Percentiles rank a stretch among this genome's conserved stretches.
Conservation (phyloP, 1,140 invertebrate genomes). For the Drosophila pseudoananassae region DNA sequence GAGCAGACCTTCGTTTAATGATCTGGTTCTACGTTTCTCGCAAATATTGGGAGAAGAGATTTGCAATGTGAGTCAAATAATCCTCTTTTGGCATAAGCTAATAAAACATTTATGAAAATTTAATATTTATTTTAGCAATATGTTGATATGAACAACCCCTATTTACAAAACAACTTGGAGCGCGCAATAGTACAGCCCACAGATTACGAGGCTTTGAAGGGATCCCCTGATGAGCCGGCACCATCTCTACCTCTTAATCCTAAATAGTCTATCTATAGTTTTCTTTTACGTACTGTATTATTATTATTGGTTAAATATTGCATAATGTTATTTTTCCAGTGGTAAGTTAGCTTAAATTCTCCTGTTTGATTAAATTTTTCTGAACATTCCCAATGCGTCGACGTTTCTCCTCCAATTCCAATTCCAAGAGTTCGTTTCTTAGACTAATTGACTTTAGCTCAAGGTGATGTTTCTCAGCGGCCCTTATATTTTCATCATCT, state of each 20-base stretch:
- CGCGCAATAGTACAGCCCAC: conserved; percentile 84
- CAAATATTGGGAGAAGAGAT: conserved; percentile 92
- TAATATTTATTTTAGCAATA: conserved; percentile 88
- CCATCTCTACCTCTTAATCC: conserved; percentile 50
- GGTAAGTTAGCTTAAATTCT: neutral
- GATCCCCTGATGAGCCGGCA: conserved; percentile 86
- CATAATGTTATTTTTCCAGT: too few relatives aligned
- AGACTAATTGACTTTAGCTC: conserved; percentile 5
- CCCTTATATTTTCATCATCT: conserved; percentile 10
- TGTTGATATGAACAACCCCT: conserved; percentile 92
- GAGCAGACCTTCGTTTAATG: conserved; percentile 90
- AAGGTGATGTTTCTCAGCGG: conserved; percentile 8
- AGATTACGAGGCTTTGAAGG: conserved; percentile 92
- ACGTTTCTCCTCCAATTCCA: conserved; percentile 15
- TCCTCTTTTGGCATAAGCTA: too few relatives aligned
- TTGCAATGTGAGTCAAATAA: conserved; percentile 87
- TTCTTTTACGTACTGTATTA: too few relatives aligned
- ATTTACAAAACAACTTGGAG: conserved; percentile 88
- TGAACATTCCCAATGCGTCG: neutral
- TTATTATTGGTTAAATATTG: too few relatives aligned
- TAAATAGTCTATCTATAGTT: too few relatives aligned
- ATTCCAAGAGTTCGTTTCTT: conserved; percentile 15
- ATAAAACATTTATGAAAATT: too few relatives aligned
- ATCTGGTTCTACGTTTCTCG: conserved; percentile 90
- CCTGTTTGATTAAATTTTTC: neutral